These are phyloP conservation scores for Drosophila demipolita DNA, from an alignment of 2,888 invertebrate genomes.

Conservation along the genomic window DNA sequence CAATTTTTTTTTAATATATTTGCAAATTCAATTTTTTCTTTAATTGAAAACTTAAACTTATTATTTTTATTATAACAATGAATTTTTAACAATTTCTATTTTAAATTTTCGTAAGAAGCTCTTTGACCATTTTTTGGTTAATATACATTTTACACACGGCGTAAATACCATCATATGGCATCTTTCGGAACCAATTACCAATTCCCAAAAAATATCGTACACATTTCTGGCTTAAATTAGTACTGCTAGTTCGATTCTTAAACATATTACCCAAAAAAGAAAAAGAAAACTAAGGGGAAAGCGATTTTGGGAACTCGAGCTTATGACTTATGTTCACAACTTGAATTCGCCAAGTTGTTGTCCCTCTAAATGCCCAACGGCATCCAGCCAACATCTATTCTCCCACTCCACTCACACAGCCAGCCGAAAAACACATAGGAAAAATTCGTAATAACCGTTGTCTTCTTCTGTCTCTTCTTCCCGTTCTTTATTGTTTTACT, in stretches of 20 bases:
- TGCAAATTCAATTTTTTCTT: neutral
- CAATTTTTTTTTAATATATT: neutral
- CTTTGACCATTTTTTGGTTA: neutral
- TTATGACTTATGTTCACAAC: conserved; percentile 56
- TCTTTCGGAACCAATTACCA: neutral
- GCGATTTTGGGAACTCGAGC: conserved; percentile 36
- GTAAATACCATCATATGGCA: neutral
- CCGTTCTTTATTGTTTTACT: conserved; percentile 76
- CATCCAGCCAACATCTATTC: conserved; percentile 10
- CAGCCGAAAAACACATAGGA: conserved; percentile 72
- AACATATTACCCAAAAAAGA: conserved; percentile 6
- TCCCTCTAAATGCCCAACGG: conserved; percentile 78
- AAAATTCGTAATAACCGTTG: conserved; percentile 80
- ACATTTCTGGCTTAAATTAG: conserved; percentile 5
- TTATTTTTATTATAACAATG: neutral
- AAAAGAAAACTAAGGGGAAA: conserved; percentile 8
- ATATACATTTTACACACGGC: neutral
- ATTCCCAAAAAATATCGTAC: neutral
- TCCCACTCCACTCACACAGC: conserved; percentile 6
- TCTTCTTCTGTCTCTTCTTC: conserved; percentile 30
- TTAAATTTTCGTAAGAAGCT: neutral
- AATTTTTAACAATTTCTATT: neutral
- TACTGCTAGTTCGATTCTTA: neutral
- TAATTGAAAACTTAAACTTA: neutral
- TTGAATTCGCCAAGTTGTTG: conserved; percentile 55